These are phyloP conservation scores for Tragelaphus strepsiceros DNA, from an alignment of 2,113 vertebrate genomes.

Conservation along the genomic window DNA sequence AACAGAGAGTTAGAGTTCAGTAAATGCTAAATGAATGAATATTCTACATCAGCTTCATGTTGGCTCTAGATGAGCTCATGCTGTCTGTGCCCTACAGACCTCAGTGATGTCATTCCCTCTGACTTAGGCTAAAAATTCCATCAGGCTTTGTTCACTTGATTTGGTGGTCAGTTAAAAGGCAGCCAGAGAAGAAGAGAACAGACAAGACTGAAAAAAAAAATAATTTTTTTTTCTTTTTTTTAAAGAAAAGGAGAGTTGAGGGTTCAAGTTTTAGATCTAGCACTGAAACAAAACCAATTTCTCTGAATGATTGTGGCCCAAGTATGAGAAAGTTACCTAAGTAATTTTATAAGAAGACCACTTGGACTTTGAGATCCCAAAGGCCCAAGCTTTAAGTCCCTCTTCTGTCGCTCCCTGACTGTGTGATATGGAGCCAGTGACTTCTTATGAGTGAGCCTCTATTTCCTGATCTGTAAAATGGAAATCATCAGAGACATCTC, in stretches of 20 bases:
- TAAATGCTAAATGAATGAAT: neutral
- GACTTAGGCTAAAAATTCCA: neutral
- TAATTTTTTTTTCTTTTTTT: neutral
- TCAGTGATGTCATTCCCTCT: neutral
- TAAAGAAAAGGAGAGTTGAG: neutral
- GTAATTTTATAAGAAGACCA: neutral
- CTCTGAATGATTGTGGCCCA: neutral
- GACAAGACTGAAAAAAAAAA: neutral
- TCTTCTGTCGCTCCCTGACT: neutral
- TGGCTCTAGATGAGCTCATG: neutral
- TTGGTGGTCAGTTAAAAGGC: neutral
- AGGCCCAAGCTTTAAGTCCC: neutral
- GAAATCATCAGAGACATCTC: neutral
- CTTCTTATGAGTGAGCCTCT: neutral
- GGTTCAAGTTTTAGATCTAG: neutral
- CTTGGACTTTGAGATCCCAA: neutral
- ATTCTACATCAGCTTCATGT: neutral
- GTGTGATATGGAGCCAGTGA: neutral
- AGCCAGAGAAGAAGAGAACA: neutral
- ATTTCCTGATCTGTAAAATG: neutral
- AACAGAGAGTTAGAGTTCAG: neutral
- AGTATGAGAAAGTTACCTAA: neutral
- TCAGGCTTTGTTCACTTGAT: neutral
- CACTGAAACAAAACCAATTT: neutral
- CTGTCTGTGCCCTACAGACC: neutral